A percentile compares a stretch with the other conserved stretches of the same genome.
These are phyloP conservation scores for Ladona fulva DNA, from an alignment of 1,140 invertebrate species.

Conservation along the genomic window DNA sequence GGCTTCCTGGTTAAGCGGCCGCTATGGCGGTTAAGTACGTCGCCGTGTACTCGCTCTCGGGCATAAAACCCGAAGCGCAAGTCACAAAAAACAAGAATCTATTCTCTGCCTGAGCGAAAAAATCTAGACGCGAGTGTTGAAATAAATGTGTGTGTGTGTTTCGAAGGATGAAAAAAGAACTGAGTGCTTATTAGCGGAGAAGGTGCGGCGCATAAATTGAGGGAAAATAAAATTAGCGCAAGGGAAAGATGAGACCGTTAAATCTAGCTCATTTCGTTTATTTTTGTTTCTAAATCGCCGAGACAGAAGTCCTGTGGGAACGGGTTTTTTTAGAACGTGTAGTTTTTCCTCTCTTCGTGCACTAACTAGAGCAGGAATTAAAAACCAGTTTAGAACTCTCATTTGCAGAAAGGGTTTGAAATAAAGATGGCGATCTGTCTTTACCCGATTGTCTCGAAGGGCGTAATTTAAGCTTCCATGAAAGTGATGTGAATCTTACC, in stretches of 20 bases:
- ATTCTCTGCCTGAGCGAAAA: not conserved
- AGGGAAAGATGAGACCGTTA: not conserved
- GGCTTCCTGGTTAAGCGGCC: not conserved
- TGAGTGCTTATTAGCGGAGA: not conserved
- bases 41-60: not conserved
- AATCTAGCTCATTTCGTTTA: not conserved
- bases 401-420: not conserved
- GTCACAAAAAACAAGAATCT: not conserved
- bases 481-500: no score
- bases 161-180: not conserved
- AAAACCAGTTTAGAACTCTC: not conserved
- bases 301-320: not conserved
- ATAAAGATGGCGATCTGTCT: not conserved
- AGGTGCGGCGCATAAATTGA: not conserved
- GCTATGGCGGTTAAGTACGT: not conserved
- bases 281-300: slow-evolving; percentile 1
- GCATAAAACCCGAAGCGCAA: not conserved
- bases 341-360: not conserved
- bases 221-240: not conserved
- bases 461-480: no score
- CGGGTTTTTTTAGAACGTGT: not conserved
- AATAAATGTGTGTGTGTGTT: not conserved
- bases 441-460: not conserved
- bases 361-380: not conserved
- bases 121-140: not conserved